A percentile compares a stretch with the other conserved stretches of the same genome.
Evolutionary conservation across 2,888 invertebrate genomes (phyloP).

Genomic region (Andricus quercusramuli): DNA sequence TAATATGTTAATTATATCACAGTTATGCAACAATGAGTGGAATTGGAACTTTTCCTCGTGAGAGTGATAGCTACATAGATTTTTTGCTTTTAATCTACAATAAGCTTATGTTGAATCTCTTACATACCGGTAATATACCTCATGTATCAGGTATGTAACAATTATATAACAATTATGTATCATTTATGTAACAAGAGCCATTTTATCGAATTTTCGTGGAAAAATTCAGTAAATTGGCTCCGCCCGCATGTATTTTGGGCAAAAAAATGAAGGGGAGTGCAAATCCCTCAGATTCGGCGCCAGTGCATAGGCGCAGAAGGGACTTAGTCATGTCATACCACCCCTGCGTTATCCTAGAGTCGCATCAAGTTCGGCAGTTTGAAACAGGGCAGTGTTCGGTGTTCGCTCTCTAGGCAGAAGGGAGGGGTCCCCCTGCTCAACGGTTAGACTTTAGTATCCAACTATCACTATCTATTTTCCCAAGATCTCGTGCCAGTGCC

Average conservation of each 20-base stretch:
- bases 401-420: slow-evolving; percentile 27
- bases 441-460: slow-evolving; percentile 25
- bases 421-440: slow-evolving; percentile 31
- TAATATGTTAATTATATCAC: no score
- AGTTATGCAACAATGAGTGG: no score
- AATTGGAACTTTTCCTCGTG: no score
- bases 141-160: no score
- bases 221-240: no score
- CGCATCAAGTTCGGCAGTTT: slow-evolving; percentile 35
- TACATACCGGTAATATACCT: no score
- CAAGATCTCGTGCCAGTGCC: slow-evolving; percentile 28
- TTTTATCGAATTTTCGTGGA: no score
- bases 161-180: no score
- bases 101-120: no score
- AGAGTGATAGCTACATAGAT: no score
- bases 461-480: slow-evolving; percentile 40
- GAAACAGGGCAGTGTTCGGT: slow-evolving; percentile 5
- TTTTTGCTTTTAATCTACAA: no score
- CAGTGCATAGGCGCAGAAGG: slow-evolving; percentile 33
- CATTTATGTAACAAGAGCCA: no score
- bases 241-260: not conserved
- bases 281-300: slow-evolving; percentile 24
- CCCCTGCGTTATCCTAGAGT: slow-evolving; percentile 36
- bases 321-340: slow-evolving; percentile 34
- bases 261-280: slow-evolving; percentile 7